These are phyloP conservation scores for Sebastes jordani DNA, from an alignment of 2,797 vertebrate species.

Conservation along the genomic window DNA sequence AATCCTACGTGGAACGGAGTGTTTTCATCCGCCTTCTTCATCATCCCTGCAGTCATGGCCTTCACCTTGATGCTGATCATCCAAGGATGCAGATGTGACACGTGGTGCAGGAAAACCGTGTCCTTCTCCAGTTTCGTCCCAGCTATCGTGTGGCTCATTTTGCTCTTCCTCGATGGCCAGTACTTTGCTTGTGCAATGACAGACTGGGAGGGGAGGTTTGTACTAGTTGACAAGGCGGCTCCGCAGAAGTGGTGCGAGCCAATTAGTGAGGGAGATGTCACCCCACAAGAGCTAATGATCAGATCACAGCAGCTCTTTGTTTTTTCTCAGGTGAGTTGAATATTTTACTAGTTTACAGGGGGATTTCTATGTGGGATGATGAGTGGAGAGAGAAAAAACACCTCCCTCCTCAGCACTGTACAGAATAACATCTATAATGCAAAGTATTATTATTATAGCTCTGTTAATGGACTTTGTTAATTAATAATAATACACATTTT, in stretches of 20 bases:
- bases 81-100: conserved; percentile 80
- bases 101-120: conserved; percentile 73
- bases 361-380: background rate
- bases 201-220: conserved; percentile 82
- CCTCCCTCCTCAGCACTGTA: background rate
- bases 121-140: conserved; percentile 80
- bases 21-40: conserved; percentile 83
- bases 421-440: background rate
- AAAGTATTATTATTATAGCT: background rate
- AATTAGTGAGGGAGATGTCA: conserved; percentile 73
- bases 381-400: background rate
- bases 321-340: conserved; percentile 80
- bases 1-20: conserved; percentile 80
- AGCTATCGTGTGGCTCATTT: conserved; percentile 81
- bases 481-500: background rate
- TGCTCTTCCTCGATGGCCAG: conserved; percentile 83
- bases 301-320: conserved; percentile 82
- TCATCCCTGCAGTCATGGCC: conserved; percentile 84
- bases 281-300: conserved; percentile 79
- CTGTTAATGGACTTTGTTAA: background rate
- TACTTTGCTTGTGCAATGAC: conserved; percentile 85
- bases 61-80: conserved; percentile 84
- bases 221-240: conserved; percentile 82
- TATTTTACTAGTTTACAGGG: background rate
- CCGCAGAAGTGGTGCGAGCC: conserved; percentile 85